Evolutionary conservation across 2,113 vertebrate genomes (phyloP), one percentile per base, ranked within the genome.

Genomic region (Gambusia holbrooki): DNA sequence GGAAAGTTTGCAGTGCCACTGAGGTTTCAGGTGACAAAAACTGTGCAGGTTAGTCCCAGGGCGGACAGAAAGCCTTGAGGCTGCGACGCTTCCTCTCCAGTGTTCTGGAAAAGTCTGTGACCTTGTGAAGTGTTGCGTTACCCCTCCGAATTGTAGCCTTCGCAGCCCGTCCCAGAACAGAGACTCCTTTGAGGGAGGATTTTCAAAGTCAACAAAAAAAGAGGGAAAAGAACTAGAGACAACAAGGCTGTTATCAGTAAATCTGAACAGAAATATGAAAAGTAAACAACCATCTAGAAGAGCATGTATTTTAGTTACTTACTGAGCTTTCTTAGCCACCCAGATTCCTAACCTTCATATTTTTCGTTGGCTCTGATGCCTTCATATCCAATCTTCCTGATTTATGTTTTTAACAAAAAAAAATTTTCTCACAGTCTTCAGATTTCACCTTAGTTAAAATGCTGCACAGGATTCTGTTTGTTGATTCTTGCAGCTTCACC

Each of bases 121-220:
- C 89, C 91, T 80, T 48, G 65, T 79, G 80, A 74, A 89, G 91
- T 86, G 84, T 92, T 82, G 77, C 76, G 9, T 93, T 93, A 89
- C 91, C 81, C 78, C 83, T 76, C 76, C 82, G 81, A 82, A 78
- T 84, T 81, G 84, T 76, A 54, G 83, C 54, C 82, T 82, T 67
- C 35, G 15, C 45, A 6, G 63, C 69, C 77, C 35, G 54, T 84
- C 74, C 71, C 79, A 61, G 81, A 90, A 91, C 90, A 93, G 83
- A 91, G 89, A 69, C 67, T 72, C 84, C 70, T 89, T 93, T 92
- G 87, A 92, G 48, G 69, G 69, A 84, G 66, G 54, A 65, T 72
- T 74, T 81, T 35, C 28, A 51, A 74, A 72, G 82, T 73, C 30
- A 1, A 37, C 35, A 37, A 37, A 62, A 6, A 17, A 19, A n/a